Conservation (phyloP, 2,797 vertebrate genomes). For the Rhabdophis nuchalis region DNA sequence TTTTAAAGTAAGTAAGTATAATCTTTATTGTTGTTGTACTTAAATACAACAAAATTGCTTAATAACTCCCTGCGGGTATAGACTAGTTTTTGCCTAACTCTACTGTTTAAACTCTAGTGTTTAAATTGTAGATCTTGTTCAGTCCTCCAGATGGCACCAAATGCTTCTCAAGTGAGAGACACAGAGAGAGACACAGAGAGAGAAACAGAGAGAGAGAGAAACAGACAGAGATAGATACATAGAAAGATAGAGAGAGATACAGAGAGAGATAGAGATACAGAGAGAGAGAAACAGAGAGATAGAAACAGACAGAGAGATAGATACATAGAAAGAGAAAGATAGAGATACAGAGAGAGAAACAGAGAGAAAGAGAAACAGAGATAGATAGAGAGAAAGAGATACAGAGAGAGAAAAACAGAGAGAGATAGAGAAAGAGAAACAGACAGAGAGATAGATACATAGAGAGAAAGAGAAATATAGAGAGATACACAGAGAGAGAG, state of each 20-base stretch:
- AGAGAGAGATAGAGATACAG: not conserved
- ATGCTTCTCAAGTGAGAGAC: not conserved
- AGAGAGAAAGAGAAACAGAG: not conserved
- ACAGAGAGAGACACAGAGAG: not conserved
- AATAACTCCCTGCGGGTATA: no score
- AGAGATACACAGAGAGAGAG: not conserved
- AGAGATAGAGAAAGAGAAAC: conserved; percentile 18
- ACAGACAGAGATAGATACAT: no score
- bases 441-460: not conserved
- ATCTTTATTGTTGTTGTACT: no score
- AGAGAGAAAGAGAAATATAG: not conserved
- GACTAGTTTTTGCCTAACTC: no score
- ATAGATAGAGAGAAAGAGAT: not conserved
- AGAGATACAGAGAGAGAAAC: not conserved
- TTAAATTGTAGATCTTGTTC: conserved; percentile 20
- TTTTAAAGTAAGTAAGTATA: no score
- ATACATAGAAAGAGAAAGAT: no score
- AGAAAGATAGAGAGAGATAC: no score
- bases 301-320: no score
- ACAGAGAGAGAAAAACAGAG: no score
- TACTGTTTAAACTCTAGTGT: no score
- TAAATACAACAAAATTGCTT: no score
- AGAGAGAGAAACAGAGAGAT: not conserved
- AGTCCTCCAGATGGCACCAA: conserved; percentile 52
- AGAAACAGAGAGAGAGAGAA: not conserved